Evolutionary conservation across 2,797 vertebrate species (phyloP), one percentile per base, ranked within the genome.

Genomic region (Danio tinwini): DNA sequence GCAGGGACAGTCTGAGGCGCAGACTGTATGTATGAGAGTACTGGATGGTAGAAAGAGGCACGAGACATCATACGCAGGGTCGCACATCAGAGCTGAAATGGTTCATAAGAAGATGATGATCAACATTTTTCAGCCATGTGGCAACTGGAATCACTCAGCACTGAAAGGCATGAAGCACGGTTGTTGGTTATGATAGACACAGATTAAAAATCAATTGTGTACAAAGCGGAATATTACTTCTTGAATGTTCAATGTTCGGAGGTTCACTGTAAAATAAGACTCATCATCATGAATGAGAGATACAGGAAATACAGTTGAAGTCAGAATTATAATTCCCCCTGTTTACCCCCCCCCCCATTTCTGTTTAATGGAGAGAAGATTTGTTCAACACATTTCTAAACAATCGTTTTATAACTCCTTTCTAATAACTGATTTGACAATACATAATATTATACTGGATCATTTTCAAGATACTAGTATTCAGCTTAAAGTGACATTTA

Each of bases 1-100:
- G 67, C 53, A 76, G 79, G 77, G 74, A 80, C 55, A 68, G 73
- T 78, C 75, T 50, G 37, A 55, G 67, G 40, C 69, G 71, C 55
- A 45, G 62, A 77, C 47, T 7, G 69, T 52, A 55, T 44, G 64
- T 52, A 70, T 72, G 29, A 13, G 21, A 56, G 61, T 70, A 45
- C 37, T 40, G 11, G 47, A 62, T 19, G 45, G 61, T 13, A 49
- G 37, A 44, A 19, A 68, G 14, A 17, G 65, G 77, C 69, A 76
- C 53, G 67, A 68, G 77, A 52, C 67, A 78, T 68, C 53, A 63
- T 49, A 49, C 39, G 73, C 7, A 61, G 68, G 67, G 73, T 82
- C 58, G n/a, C 73, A 82, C 58, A 84, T 78, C 47, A 19, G 17
- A 81, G 85, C 72, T 80, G 47, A 29, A 29, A 29, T 29, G 29